These are phyloP conservation scores for Steinernema scapterisci DNA, from an alignment of 2,888 invertebrate genomes.

Conservation along the genomic window DNA sequence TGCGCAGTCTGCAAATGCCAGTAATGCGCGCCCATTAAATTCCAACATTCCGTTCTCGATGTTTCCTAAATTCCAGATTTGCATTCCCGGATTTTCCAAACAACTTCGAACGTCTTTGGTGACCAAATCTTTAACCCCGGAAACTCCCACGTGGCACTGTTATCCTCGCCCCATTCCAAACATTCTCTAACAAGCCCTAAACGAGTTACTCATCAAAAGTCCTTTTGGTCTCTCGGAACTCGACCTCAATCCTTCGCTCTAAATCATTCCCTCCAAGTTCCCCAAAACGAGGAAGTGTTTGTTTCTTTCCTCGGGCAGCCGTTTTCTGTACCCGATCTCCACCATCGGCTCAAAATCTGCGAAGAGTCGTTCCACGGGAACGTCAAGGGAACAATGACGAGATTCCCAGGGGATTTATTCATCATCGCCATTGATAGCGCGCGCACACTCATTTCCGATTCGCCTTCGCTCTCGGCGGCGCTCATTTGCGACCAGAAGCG, in stretches of 20 bases:
- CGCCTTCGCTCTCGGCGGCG: not conserved
- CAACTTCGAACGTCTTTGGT: too few species aligned
- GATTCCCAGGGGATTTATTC: slow-evolving; percentile 23
- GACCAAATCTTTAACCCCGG: too few species aligned
- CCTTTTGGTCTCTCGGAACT: not conserved
- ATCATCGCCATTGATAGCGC: slow-evolving; percentile 12
- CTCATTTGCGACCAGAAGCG: not conserved
- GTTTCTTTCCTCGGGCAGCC: not conserved
- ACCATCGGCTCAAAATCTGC: not conserved
- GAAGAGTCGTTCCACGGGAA: not conserved
- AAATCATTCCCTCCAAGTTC: not conserved
- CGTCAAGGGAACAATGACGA: not conserved
- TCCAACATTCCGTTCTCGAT: too few species aligned
- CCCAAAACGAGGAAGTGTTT: not conserved
- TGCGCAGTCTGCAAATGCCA: too few species aligned
- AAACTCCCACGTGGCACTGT: too few species aligned
- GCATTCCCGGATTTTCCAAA: too few species aligned
- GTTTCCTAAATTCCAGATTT: too few species aligned
- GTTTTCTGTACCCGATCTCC: not conserved
- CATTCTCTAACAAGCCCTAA: too few species aligned
- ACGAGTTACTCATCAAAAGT: too few species aligned
- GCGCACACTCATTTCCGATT: slow-evolving; percentile 17
- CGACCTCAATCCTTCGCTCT: not conserved
- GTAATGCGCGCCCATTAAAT: too few species aligned
- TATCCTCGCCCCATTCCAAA: too few species aligned